phyloP scores from a whole-genome alignment of 2,797 vertebrate genomes.

The Selene dorsalis region DNA sequence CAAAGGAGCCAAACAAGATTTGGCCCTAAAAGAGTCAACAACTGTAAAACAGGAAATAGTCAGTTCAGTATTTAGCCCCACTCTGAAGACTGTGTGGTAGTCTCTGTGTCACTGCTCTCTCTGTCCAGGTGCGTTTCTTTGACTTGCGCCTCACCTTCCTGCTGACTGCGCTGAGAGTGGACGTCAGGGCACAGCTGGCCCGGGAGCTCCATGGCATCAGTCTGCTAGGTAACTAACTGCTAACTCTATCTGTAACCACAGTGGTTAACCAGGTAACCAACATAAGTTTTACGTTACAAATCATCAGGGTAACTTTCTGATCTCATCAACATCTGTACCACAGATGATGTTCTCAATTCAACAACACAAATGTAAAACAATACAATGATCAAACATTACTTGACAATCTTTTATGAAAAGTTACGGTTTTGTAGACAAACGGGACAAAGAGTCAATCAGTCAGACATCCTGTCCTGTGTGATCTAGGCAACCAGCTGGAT shows the following conservation, averaged over 20 bases:
- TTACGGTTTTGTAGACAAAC: not conserved
- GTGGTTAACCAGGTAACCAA: not conserved
- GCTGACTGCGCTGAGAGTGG: slow-evolving; percentile 89
- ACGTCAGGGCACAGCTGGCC: slow-evolving; percentile 88
- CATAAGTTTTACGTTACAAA: not conserved
- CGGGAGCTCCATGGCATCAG: slow-evolving; percentile 88
- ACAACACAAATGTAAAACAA: not conserved
- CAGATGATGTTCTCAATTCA: not conserved
- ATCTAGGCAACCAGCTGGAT: slow-evolving; percentile 87
- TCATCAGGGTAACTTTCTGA: not conserved
- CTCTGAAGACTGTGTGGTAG: not conserved
- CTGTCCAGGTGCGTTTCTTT: slow-evolving; percentile 87
- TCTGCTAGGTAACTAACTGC: slow-evolving; percentile 84
- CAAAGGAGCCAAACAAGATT: not conserved
- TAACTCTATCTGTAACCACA: not conserved
- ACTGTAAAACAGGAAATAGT: not conserved
- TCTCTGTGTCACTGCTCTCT: not conserved
- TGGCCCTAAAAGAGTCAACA: not conserved
- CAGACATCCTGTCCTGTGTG: slow-evolving; percentile 20
- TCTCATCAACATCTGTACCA: not conserved
- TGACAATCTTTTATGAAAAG: not conserved
- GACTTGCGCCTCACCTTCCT: slow-evolving; percentile 92
- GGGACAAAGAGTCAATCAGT: not conserved
- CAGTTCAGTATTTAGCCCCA: not conserved
- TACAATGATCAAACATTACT: not conserved